Base-by-base conservation (phyloP, 2,113 vertebrate species). In the Rynchops niger region DNA sequence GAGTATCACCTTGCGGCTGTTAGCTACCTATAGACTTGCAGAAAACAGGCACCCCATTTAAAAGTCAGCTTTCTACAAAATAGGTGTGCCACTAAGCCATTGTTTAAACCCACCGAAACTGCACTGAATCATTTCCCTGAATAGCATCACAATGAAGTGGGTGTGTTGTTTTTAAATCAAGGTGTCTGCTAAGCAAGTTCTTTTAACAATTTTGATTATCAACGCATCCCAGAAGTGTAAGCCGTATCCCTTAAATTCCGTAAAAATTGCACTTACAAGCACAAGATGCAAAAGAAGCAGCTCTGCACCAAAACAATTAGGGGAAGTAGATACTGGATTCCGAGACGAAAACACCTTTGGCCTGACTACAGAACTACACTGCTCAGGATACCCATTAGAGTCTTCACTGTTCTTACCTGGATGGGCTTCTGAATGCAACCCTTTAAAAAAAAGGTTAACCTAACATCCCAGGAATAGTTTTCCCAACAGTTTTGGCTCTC, bases 71-170 rank as follows among this genome's bases (percentile, higher is more conserved):
- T 96, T 96, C 95, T 92, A 95, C 84, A 94, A 93, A 97, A 95
- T 91, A 97, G 97, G 95, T 96, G 95, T 95, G 97, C 82, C 95
- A 96, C 67, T 49, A 82, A 86, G 70, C 84, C 87, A 96, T 97
- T 97, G 95, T 97, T 97, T 95, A 95, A 97, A 97, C 71, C 79
- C 95, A 97, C 89, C 32, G 85, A 97, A 97, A 97, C 95, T 93
- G 84, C 74, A 96, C 86, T 96, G 94, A 97, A 97, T 95, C 96
- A 97, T 89, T 97, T 95, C 86, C 96, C 91, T 97, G 88, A 95
- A 96, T 71, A 97, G 86, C 97, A 97, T 87, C 94, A 94, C 89
- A 94, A 92, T 93, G 91, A 81, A 87, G 94, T 90, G 90, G 96
- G 87, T 94, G 88, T 87, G 83, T 88, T 95, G 78, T 94, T 95